Base-by-base conservation (phyloP, 2,888 invertebrate species). In the Girardia tigrina region DNA sequence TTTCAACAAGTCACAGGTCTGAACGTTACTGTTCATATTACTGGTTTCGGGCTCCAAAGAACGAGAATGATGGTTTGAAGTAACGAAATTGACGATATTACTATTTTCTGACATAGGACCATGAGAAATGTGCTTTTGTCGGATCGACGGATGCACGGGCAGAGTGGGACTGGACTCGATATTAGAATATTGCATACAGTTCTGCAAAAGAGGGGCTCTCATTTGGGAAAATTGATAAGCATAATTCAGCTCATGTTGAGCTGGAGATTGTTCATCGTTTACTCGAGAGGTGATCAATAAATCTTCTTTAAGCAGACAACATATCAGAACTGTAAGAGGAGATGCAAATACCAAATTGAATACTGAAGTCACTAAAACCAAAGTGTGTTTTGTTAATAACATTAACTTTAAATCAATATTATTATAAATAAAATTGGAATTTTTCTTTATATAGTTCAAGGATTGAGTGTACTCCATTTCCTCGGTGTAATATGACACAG, bases 401-500 rank as follows among this genome's bases (percentile, higher is more conserved):
- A 74, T 26, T 6, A 74, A 56, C 27, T 74, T 74, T 26, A 26
- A 56, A 26, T 74, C 28, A n/a, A 56, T 42, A 28, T 26, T 74
- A 16, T 74, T 69, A 6, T 56, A 26, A 56, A 74, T 56, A 71
- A 74, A n/a, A 6, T 16, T 42, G 26, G 42, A 56, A 26, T 74
- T 74, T 28, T 74, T 69, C 23, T 74, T 69, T 26, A 74, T 69
- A 56, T 74, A 74, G 23, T 74, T 74, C 26, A 74, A 26, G n/a
- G 42, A 42, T 23, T 26, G 74, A 16, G 42, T 42, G 26, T 56
- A 74, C 23, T 74, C 74, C 26, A 74, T 42, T 28, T 74, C 74
- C 28, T 74, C 74, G 20, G 74, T 74, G 56, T 74, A 74, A 20
- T 74, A 74, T 26, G 74, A 74, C 2, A 74, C 56, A 4, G 74